Evolutionary conservation across 2,888 invertebrate genomes (phyloP).

Genomic region (Nemotelus nigrinus): DNA sequence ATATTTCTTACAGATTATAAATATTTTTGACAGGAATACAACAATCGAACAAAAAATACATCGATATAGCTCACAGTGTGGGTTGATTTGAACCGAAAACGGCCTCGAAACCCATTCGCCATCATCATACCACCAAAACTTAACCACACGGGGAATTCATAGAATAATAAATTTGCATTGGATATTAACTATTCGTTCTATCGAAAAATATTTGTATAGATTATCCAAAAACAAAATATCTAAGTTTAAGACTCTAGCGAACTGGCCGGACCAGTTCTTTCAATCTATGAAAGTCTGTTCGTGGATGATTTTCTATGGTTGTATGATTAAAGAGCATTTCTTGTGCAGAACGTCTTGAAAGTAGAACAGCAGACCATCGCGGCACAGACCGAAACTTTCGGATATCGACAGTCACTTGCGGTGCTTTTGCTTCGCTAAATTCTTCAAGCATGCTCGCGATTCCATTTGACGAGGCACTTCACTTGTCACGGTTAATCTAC

Average conservation of each 20-base stretch:
- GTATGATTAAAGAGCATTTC: conserved; percentile 6
- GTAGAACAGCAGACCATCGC: neutral
- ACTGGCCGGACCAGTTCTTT: conserved; percentile 4
- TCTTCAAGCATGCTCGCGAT: neutral
- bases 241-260: neutral
- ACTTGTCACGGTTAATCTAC: neutral
- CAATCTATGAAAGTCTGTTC: neutral
- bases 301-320: neutral
- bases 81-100: no score
- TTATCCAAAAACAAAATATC: neutral
- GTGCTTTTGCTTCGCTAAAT: neutral
- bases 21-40: no score
- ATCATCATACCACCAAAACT: no score
- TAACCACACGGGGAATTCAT: no score
- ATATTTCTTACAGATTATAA: neutral
- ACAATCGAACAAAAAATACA: no score
- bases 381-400: neutral
- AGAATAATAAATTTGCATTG: conserved; percentile 3
- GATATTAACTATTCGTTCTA: neutral
- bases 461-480: neutral
- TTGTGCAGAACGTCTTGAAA: neutral
- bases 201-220: neutral
- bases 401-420: neutral
- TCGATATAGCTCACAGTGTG: no score
- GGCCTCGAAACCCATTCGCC: no score